Conservation (phyloP, 2,888 invertebrate genomes). For the Tachina fera region DNA sequence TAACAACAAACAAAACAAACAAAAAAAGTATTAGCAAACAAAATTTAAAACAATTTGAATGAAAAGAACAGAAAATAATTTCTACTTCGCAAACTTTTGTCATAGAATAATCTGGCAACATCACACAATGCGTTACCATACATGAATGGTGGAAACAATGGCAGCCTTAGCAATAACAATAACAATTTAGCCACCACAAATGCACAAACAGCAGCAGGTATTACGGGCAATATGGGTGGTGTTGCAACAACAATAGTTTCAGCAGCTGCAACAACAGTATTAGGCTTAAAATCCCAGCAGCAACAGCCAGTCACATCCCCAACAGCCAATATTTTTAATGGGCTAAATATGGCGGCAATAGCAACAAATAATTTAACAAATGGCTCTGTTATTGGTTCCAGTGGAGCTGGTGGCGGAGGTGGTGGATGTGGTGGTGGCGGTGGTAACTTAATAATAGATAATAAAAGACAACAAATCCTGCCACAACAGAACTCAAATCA, state of each 20-base stretch:
- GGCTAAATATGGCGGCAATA: conserved; percentile 60
- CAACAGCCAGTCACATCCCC: conserved; percentile 60
- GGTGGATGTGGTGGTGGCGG: conserved; percentile 8
- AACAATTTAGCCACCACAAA: conserved; percentile 74
- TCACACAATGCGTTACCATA: conserved; percentile 70
- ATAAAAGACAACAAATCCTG: conserved; percentile 70
- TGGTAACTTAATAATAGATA: conserved; percentile 33
- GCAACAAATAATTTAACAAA: conserved; percentile 59
- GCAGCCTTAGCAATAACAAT: conserved; percentile 64
- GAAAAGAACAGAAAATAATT: conserved; percentile 51
- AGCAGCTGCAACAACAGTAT: conserved; percentile 62
- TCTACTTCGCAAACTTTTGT: conserved; percentile 70
- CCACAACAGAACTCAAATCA: conserved; percentile 75
- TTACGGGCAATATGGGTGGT: conserved; percentile 45
- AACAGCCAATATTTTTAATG: conserved; percentile 50
- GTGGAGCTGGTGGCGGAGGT: neutral
- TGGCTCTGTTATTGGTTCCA: conserved; percentile 33
- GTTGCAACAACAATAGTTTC: conserved; percentile 49
- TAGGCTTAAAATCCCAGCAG: conserved; percentile 61
- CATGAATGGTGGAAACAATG: conserved; percentile 68
- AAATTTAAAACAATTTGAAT: conserved; percentile 34
- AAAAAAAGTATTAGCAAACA: conserved; percentile 47
- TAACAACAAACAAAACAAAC: conserved; percentile 27
- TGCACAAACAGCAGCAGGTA: conserved; percentile 69
- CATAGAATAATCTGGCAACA: conserved; percentile 75